phyloP scores from a whole-genome alignment of 1,140 invertebrate genomes.

The Mizuhopecten yessoensis region DNA sequence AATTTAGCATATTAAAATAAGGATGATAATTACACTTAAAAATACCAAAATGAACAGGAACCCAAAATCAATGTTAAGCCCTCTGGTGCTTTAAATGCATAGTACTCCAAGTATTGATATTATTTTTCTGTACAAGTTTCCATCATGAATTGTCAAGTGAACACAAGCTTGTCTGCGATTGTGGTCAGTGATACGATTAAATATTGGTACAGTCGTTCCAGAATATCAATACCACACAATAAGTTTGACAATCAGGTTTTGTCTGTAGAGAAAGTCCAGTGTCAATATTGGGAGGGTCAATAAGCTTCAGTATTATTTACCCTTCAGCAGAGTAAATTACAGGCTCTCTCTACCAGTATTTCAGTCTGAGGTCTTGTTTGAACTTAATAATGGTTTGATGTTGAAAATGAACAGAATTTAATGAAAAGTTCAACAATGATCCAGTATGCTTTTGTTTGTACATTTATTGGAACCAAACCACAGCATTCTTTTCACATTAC shows the following conservation, averaged over 20 bases:
- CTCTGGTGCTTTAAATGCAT: no score
- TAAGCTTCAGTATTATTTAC: neutral
- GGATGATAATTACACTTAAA: no score
- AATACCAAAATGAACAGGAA: no score
- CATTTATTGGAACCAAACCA: no score
- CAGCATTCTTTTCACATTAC: neutral
- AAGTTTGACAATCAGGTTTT: neutral
- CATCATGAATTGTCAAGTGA: neutral
- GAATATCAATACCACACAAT: neutral
- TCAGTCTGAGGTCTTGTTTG: slow-evolving; percentile 4
- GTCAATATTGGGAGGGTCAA: no score
- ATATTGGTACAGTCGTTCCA: neutral
- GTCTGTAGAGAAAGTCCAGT: neutral
- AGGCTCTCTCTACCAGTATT: neutral
- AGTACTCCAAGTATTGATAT: no score
- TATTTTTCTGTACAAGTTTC: neutral
- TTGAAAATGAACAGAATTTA: neutral
- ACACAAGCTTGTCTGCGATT: neutral
- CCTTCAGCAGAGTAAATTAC: neutral
- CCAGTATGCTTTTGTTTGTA: neutral
- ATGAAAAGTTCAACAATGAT: neutral
- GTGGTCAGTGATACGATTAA: neutral
- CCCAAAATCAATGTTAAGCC: no score
- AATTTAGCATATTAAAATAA: no score
- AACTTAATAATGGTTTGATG: neutral